Evolutionary conservation across 2,888 invertebrate genomes (phyloP), one percentile per base, ranked within the genome.

Genomic region (Sisyra nigra): DNA sequence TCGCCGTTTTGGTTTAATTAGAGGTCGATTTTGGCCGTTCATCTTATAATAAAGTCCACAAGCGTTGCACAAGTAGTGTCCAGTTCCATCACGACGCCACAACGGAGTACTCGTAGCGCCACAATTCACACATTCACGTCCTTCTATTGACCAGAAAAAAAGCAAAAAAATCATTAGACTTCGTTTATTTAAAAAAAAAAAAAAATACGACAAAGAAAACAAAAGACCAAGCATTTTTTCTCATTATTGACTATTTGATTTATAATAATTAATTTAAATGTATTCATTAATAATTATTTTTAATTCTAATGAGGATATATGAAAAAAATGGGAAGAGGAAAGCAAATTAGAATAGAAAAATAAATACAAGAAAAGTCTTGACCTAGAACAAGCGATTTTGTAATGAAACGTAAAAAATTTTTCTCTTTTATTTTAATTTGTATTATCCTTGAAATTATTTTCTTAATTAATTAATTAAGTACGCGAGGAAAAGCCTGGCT

Each of bases 41-140:
- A 97, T 97, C 75, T 97, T 97, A 75, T 96, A 94, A 73, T 98
- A 98, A 55, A 98, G 80, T 55, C 97, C 98, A 68, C 98, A 98
- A 53, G 98, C 98, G 71, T 97, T 97, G 77, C 96, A 97, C 57
- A 85, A 77, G 72, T 96, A 97, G 66, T 89, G 92, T 38, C 96
- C 97, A 52, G 94, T 94, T 52, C 96, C 94, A 67, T 98, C 97
- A 56, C 98, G 75, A 60, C 93, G 76, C 93, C 93, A 86, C 48
- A 98, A 74, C 13, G 98, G 97, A 53, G 98, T 98, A 58, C 92
- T 91, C 51, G 93, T 93, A 47, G 96, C 94, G 47, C 97, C 97
- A 69, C 98, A 98, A 74, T 98, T 98, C 54, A 96, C 96, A 70
- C 98, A 98, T 66, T 96, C 93, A 52, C 94, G 80, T 52, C 92